A percentile compares a stretch with the other conserved stretches of the same genome.
Conservation (phyloP, 2,797 vertebrate species). For the Chloroceryle inda region DNA sequence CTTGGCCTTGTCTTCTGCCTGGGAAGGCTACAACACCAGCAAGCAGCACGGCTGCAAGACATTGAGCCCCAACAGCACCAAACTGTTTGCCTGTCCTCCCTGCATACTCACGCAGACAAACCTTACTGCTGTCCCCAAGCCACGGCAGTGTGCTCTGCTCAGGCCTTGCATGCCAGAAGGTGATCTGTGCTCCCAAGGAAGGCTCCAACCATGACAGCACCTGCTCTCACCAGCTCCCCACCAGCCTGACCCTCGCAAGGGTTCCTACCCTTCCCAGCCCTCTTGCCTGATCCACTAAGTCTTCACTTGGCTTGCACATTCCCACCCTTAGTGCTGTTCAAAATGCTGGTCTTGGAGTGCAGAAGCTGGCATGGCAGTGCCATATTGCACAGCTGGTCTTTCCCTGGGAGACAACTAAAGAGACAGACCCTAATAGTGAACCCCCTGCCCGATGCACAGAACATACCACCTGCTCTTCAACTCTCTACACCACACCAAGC, state of each 20-base stretch:
- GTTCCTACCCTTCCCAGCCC: neutral
- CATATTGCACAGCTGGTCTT: neutral
- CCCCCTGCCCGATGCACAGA: accelerated
- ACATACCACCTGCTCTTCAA: neutral
- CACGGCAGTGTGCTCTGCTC: neutral
- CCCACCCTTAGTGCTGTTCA: neutral
- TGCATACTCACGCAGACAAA: accelerated
- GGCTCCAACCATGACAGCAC: neutral
- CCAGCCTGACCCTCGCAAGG: accelerated
- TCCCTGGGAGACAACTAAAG: neutral
- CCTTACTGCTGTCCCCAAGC: neutral
- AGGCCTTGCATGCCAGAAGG: accelerated
- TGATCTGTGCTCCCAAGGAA: neutral
- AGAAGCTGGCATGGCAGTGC: accelerated
- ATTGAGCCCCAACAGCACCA: neutral
- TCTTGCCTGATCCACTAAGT: neutral
- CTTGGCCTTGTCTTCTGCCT: neutral
- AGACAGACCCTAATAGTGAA: neutral
- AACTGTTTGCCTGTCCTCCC: accelerated
- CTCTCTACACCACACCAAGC: neutral
- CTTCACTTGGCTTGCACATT: accelerated
- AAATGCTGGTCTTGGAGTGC: neutral
- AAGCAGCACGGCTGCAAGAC: neutral
- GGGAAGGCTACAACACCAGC: neutral
- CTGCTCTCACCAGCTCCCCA: neutral